Conservation (phyloP, 2,888 invertebrate genomes). For the Subacronicta megacephala region DNA sequence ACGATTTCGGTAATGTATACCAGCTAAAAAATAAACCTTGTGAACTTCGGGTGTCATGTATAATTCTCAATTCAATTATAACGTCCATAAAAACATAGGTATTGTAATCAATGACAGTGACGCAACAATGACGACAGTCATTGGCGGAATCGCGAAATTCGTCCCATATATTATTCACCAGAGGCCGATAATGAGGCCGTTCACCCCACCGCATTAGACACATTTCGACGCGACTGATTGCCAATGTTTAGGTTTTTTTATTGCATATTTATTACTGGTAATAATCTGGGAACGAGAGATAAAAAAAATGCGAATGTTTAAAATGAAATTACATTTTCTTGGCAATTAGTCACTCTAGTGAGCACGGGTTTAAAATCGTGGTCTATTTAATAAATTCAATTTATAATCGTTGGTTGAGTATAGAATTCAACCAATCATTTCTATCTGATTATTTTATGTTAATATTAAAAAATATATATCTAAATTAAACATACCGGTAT, state of each 20-base stretch:
- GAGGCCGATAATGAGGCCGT: constrained; percentile 80
- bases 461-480: no score
- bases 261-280: background rate
- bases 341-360: background rate
- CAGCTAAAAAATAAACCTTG: no score
- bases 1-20: background rate
- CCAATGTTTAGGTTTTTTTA: constrained; percentile 36
- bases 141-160: constrained; percentile 76
- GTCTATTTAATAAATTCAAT: background rate
- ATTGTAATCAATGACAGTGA: constrained; percentile 37
- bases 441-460: no score
- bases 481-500: background rate
- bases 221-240: constrained; percentile 67
- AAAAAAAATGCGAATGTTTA: background rate
- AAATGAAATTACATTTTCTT: background rate
- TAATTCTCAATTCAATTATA: constrained; percentile 1
- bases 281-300: background rate
- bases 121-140: constrained; percentile 68
- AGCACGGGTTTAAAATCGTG: background rate
- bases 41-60: background rate
- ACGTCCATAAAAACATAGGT: constrained; percentile 1
- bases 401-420: background rate
- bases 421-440: background rate
- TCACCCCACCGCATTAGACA: constrained; percentile 76
- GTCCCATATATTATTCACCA: constrained; percentile 86